Evolutionary conservation across 1,140 invertebrate species (phyloP).

Genomic region (Drosophila neocordata): DNA sequence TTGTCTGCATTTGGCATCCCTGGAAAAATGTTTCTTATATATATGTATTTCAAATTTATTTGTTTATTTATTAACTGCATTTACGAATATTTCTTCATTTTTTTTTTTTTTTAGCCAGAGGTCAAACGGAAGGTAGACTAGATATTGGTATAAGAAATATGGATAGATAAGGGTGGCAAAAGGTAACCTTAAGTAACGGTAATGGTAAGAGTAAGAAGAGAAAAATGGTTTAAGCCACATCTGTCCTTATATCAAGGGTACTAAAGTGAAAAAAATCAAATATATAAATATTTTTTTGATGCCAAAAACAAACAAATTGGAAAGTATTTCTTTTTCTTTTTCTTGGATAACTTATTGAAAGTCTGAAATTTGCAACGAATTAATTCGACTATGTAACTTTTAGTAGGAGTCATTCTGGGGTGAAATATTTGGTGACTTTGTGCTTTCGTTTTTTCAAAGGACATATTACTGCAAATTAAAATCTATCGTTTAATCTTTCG

Average conservation of each 20-base stretch:
- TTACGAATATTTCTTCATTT: conserved; percentile 64
- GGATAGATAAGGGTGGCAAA: background rate
- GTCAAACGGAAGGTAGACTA: conserved; percentile 36
- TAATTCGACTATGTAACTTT: too few species aligned
- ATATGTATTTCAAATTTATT: conserved; percentile 75
- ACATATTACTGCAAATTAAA: too few species aligned
- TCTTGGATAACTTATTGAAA: too few species aligned
- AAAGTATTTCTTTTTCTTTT: background rate
- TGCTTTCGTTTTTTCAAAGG: too few species aligned
- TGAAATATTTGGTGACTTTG: too few species aligned
- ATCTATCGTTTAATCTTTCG: too few species aligned
- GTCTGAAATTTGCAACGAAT: too few species aligned
- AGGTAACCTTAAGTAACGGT: background rate
- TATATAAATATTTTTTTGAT: background rate
- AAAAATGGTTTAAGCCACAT: too few species aligned
- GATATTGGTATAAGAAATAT: conserved; percentile 21
- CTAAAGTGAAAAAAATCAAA: too few species aligned
- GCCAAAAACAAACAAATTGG: background rate
- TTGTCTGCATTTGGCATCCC: conserved; percentile 40
- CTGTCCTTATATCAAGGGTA: too few species aligned
- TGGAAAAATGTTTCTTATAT: conserved; percentile 18
- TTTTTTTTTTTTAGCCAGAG: conserved; percentile 47
- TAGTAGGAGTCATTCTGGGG: too few species aligned
- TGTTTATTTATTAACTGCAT: conserved; percentile 80
- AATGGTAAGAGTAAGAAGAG: background rate